These are phyloP conservation scores for Siderastrea radians DNA, from an alignment of 92 coral and sea anemone species.

Conservation along the genomic window DNA sequence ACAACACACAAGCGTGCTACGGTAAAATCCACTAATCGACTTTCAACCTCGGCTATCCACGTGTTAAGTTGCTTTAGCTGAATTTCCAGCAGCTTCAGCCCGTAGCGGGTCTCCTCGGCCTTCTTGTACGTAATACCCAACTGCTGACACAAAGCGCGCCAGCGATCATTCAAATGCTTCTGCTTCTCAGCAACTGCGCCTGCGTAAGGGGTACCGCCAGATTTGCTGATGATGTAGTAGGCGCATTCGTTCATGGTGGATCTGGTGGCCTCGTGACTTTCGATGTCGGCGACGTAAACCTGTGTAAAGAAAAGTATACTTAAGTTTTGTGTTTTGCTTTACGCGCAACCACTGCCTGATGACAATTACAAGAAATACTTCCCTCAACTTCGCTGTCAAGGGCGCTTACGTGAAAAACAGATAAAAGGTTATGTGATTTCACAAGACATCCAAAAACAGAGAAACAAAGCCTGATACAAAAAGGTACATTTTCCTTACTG, in stretches of 20 bases:
- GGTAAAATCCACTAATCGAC: constrained; percentile 67
- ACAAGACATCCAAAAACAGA: too few species aligned
- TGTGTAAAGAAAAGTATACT: constrained; percentile 4
- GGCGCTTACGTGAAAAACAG: too few species aligned
- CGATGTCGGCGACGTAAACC: constrained; percentile 97
- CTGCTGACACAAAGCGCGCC: constrained; percentile 98
- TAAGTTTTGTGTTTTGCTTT: too few species aligned
- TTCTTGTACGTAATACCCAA: constrained; percentile 97
- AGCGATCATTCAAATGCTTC: constrained; percentile 91
- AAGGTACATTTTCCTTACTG: too few species aligned
- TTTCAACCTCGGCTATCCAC: constrained; percentile 94
- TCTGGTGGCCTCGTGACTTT: constrained; percentile 89
- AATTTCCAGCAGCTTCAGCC: constrained; percentile 89
- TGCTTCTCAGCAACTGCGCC: constrained; percentile 87
- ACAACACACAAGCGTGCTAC: constrained; percentile 79
- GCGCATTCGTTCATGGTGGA: constrained; percentile 92
- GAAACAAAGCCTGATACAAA: too few species aligned
- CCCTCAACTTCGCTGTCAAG: too few species aligned
- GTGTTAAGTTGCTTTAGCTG: constrained; percentile 93
- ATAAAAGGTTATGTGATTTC: too few species aligned
- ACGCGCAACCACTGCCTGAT: too few species aligned
- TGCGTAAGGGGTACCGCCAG: constrained; percentile 87
- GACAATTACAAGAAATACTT: too few species aligned
- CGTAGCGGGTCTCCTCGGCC: constrained; percentile 97
- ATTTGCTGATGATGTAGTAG: constrained; percentile 87